These are phyloP conservation scores for Rhizoglyphus robini DNA, from an alignment of 1,140 invertebrate species.

Conservation along the genomic window DNA sequence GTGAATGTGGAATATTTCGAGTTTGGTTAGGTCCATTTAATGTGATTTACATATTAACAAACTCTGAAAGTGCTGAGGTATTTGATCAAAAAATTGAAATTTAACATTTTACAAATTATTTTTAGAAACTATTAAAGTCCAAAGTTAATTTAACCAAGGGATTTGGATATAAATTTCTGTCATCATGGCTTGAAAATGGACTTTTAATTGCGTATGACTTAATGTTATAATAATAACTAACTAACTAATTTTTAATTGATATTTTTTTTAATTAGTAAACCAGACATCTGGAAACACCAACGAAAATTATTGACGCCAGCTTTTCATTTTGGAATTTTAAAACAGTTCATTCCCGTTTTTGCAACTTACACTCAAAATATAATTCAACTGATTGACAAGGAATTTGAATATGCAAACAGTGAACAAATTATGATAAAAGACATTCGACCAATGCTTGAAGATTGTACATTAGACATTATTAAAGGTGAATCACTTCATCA, in stretches of 20 bases:
- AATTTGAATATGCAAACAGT: neutral
- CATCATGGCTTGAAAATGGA: conserved; percentile 68
- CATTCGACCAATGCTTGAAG: conserved; percentile 55
- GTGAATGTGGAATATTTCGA: neutral
- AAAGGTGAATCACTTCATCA: conserved; percentile 43
- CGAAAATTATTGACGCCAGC: conserved; percentile 41
- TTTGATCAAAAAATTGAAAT: neutral
- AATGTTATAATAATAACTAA: too few species aligned
- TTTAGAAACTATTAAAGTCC: neutral
- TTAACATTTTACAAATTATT: neutral
- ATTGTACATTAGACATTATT: conserved; percentile 73
- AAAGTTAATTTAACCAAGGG: conserved; percentile 29
- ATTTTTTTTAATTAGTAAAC: conserved; percentile 21
- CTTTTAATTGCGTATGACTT: conserved; percentile 46
- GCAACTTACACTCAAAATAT: conserved; percentile 37
- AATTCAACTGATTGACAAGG: conserved; percentile 32
- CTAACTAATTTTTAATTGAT: neutral
- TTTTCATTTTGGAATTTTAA: conserved; percentile 42
- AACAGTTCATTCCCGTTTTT: conserved; percentile 41
- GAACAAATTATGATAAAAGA: conserved; percentile 34
- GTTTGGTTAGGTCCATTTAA: conserved; percentile 8
- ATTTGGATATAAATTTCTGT: conserved; percentile 51
- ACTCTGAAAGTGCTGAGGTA: conserved; percentile 3
- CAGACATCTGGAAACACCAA: conserved; percentile 37
- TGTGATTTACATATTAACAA: neutral